Conservation (phyloP, 64 coral and sea anemone genomes). For the Montipora sp. region DNA sequence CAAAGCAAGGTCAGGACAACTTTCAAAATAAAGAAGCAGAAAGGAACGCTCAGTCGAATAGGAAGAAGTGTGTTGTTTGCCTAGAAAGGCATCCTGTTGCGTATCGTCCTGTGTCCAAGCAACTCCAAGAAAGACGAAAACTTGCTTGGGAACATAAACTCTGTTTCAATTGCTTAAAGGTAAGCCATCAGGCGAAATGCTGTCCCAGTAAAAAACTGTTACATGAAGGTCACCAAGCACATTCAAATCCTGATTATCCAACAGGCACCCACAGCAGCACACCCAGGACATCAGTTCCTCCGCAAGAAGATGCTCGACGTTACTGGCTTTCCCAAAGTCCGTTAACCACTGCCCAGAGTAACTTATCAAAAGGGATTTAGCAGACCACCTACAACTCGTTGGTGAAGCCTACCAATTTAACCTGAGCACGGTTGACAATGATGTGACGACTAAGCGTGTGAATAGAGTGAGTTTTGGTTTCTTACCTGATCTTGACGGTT, state of each 20-base stretch:
- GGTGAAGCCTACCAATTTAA: not conserved
- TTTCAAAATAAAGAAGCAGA: not conserved
- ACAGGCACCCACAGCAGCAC: not conserved
- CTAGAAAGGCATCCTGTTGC: not conserved
- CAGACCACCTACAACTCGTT: slow-evolving; percentile 11
- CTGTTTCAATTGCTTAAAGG: not conserved
- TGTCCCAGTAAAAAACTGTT: not conserved
- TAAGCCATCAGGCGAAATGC: not conserved
- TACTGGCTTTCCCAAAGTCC: no score
- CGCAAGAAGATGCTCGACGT: not conserved
- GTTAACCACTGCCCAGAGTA: not conserved
- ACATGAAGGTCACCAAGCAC: not conserved
- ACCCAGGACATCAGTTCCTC: not conserved
- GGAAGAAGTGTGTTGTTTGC: not conserved
- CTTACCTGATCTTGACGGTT: not conserved
- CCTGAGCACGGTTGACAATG: slow-evolving; percentile 22
- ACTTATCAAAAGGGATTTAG: slow-evolving; percentile 38
- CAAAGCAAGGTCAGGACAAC: no score
- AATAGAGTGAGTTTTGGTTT: not conserved
- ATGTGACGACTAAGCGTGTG: not conserved
- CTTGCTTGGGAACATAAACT: not conserved
- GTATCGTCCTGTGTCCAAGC: not conserved
- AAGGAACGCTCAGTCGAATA: not conserved
- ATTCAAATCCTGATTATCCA: not conserved
- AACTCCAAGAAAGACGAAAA: no score